phyloP scores from a whole-genome alignment of 2,888 invertebrate genomes.

The Parnassius orleans region DNA sequence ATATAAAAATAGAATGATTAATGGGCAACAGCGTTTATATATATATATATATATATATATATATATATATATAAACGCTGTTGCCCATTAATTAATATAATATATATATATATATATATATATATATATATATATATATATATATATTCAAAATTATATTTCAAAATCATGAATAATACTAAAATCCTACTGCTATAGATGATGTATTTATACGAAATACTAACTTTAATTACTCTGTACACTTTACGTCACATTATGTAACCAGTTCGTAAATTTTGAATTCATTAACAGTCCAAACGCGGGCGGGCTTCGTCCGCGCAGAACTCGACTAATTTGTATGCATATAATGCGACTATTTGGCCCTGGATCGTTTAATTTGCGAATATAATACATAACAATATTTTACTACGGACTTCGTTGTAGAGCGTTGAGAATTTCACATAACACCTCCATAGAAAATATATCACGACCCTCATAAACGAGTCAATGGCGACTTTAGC shows the following conservation, averaged over 20 bases:
- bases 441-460: constrained; percentile 9
- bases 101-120: too few species aligned
- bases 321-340: constrained; percentile 45
- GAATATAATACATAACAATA: constrained; percentile 34
- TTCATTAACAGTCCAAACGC: constrained; percentile 58
- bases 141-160: not conserved
- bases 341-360: constrained; percentile 38
- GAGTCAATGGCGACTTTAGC: constrained; percentile 17
- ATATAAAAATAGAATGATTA: too few species aligned
- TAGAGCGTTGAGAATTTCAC: constrained; percentile 16
- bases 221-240: constrained; percentile 11
- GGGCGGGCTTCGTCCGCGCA: constrained; percentile 41
- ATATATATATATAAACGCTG: too few species aligned
- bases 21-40: too few species aligned
- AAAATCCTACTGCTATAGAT: not conserved
- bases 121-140: not conserved
- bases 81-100: too few species aligned
- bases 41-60: too few species aligned
- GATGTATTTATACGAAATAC: not conserved
- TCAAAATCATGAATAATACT: not conserved
- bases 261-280: constrained; percentile 48
- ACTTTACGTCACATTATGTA: constrained; percentile 52
- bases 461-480: constrained; percentile 4
- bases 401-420: constrained; percentile 16
- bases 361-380: constrained; percentile 52